phyloP scores from a whole-genome alignment of 2,888 invertebrate species.

The Serrognathus titanus region DNA sequence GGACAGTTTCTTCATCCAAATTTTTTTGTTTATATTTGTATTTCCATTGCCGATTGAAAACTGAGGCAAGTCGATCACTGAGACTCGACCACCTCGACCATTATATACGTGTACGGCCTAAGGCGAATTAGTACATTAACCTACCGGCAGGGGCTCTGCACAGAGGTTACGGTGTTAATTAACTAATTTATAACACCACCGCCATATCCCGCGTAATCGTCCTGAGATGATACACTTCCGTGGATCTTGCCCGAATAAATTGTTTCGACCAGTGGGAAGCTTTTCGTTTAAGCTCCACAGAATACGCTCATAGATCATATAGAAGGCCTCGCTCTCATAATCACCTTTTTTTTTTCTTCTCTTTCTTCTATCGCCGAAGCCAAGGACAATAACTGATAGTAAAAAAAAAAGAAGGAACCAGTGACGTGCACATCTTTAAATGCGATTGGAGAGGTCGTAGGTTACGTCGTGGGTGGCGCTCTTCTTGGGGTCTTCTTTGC shows the following conservation, averaged over 20 bases:
- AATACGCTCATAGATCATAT: slow-evolving; percentile 4
- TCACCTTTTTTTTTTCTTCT: too few species aligned
- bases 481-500: slow-evolving; percentile 1
- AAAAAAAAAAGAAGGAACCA: not conserved
- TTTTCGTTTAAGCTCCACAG: slow-evolving; percentile 23
- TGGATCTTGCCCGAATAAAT: slow-evolving; percentile 17
- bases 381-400: not conserved
- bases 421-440: not conserved
- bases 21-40: too few species aligned
- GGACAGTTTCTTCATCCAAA: too few species aligned
- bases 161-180: slow-evolving; percentile 42
- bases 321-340: not conserved
- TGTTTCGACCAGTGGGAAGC: slow-evolving; percentile 32
- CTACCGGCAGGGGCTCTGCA: slow-evolving; percentile 35
- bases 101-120: slow-evolving; percentile 1
- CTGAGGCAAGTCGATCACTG: too few species aligned
- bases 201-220: slow-evolving; percentile 4
- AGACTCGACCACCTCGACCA: too few species aligned
- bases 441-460: not conserved
- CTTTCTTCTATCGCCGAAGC: not conserved
- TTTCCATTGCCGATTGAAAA: too few species aligned
- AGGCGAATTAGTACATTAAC: slow-evolving; percentile 33
- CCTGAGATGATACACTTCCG: slow-evolving; percentile 15
- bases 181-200: slow-evolving; percentile 41
- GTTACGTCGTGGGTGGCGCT: too few species aligned